These are phyloP conservation scores for Deilephila elpenor DNA, from an alignment of 2,888 invertebrate genomes.

Conservation along the genomic window DNA sequence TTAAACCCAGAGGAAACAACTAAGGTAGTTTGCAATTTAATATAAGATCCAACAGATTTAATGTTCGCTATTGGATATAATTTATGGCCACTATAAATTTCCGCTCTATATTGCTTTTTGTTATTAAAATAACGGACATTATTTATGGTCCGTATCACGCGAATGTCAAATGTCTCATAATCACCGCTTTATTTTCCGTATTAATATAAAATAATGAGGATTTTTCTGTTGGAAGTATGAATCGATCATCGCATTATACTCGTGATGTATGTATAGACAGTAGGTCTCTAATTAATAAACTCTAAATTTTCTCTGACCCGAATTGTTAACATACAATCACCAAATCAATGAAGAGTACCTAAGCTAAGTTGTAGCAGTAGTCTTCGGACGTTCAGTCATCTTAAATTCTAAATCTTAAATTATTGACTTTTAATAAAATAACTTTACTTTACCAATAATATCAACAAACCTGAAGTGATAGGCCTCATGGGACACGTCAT, in stretches of 20 bases:
- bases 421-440: too few relatives aligned
- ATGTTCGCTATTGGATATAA: constrained; percentile 67
- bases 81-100: constrained; percentile 64
- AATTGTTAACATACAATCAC: too few relatives aligned
- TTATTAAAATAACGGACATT: constrained; percentile 24
- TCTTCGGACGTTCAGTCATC: too few relatives aligned
- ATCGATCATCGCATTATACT: too few relatives aligned
- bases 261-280: too few relatives aligned
- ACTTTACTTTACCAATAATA: too few relatives aligned
- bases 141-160: constrained; percentile 14
- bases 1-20: neutral
- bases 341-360: too few relatives aligned
- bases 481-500: constrained; percentile 97
- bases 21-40: constrained; percentile 45
- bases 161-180: neutral
- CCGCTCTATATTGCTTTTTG: constrained; percentile 44
- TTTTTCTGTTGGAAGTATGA: neutral
- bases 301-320: too few relatives aligned
- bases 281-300: too few relatives aligned
- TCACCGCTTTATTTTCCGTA: neutral
- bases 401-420: too few relatives aligned
- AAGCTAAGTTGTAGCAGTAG: too few relatives aligned
- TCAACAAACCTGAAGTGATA: constrained; percentile 90
- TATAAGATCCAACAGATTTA: constrained; percentile 55
- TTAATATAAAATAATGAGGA: neutral